These are phyloP conservation scores for Erannis defoliaria DNA, from an alignment of 2,888 invertebrate species.

Conservation along the genomic window DNA sequence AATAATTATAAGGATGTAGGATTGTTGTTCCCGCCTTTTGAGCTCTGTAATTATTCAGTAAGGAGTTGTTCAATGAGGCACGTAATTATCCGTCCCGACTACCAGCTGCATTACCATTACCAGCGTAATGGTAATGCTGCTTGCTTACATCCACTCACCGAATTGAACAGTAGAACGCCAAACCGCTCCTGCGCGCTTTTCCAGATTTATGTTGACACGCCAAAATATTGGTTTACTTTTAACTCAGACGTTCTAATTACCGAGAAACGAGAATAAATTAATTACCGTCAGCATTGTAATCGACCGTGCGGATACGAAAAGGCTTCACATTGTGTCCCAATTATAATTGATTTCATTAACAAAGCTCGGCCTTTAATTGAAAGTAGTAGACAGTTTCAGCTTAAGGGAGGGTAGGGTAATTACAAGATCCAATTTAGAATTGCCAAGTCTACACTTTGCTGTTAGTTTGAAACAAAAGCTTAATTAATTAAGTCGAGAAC, in stretches of 20 bases:
- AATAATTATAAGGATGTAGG: background rate
- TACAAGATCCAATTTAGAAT: constrained; percentile 87
- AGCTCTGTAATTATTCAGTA: constrained; percentile 54
- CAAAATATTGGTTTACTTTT: constrained; percentile 43
- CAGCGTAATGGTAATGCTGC: constrained; percentile 56
- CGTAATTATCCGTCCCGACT: constrained; percentile 59
- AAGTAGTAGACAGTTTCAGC: constrained; percentile 84
- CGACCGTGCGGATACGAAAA: constrained; percentile 63
- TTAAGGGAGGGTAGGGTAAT: constrained; percentile 85
- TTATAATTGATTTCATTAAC: constrained; percentile 84
- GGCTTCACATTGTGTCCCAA: constrained; percentile 76
- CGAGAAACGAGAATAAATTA: constrained; percentile 62
- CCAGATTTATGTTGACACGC: constrained; percentile 44
- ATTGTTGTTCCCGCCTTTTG: constrained; percentile 33
- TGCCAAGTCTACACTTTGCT: constrained; percentile 87
- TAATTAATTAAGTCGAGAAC: constrained; percentile 87
- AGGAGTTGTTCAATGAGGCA: constrained; percentile 62
- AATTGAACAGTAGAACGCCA: constrained; percentile 45
- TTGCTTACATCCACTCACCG: constrained; percentile 51
- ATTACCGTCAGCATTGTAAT: constrained; percentile 62
- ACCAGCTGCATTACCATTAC: no score
- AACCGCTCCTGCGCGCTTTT: constrained; percentile 38
- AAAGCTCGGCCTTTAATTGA: constrained; percentile 84
- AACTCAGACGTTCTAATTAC: constrained; percentile 45
- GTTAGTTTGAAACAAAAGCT: constrained; percentile 87